These are phyloP conservation scores for Antechinus stuartii DNA, from an alignment of 2,113 vertebrate genomes.

Conservation along the genomic window DNA sequence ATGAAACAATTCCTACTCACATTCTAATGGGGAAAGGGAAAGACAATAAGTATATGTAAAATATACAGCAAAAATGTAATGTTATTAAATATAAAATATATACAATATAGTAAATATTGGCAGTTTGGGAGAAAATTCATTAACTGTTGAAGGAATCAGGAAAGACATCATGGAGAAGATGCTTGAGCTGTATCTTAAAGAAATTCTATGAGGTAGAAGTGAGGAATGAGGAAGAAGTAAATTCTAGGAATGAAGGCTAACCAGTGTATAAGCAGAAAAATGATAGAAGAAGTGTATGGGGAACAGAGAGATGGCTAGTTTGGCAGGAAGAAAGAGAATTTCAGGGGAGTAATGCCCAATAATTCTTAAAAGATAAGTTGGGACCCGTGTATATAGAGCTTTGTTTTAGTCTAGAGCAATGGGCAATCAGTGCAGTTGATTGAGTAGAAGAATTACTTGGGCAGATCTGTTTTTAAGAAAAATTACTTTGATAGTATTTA, in stretches of 20 bases:
- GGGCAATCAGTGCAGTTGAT: not conserved
- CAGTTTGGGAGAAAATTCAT: not conserved
- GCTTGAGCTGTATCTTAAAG: not conserved
- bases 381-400: not conserved
- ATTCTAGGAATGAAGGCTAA: not conserved
- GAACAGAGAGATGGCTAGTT: not conserved
- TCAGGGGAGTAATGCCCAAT: not conserved
- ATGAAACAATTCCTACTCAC: not conserved
- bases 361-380: not conserved
- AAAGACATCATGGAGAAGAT: not conserved
- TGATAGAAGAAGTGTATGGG: not conserved
- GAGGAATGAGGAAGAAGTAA: not conserved
- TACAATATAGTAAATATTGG: not conserved
- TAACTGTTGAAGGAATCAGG: not conserved
- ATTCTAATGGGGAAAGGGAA: not conserved
- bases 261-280: not conserved
- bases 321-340: not conserved
- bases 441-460: not conserved
- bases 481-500: not conserved
- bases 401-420: not conserved
- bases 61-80: not conserved
- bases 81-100: not conserved
- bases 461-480: not conserved
- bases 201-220: not conserved
- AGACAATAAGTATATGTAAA: not conserved